phyloP scores from a whole-genome alignment of 2,113 vertebrate species.

The Spilogale gracilis region DNA sequence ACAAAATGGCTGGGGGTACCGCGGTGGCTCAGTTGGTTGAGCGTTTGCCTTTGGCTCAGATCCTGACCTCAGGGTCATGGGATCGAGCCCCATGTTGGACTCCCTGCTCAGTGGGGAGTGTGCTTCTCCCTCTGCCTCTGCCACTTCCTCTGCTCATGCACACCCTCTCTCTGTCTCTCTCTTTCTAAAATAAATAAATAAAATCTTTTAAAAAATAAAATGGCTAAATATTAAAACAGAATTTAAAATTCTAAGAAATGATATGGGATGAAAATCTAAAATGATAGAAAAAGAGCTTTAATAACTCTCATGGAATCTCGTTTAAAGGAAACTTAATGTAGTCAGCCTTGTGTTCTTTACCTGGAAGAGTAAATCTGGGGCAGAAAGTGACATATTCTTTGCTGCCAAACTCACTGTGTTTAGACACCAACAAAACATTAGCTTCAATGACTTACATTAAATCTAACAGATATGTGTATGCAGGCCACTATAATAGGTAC shows the following conservation, averaged over 20 bases:
- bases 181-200: background rate
- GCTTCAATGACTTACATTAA: background rate
- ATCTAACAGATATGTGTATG: background rate
- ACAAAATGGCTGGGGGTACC: background rate
- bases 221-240: slow-evolving; percentile 33
- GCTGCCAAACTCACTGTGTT: background rate
- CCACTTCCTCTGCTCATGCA: background rate
- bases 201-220: background rate
- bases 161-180: background rate
- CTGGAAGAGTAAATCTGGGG: background rate
- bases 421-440: background rate
- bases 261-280: background rate
- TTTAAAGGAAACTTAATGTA: background rate
- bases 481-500: background rate
- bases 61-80: no score
- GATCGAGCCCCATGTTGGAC: background rate
- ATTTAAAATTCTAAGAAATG: slow-evolving; percentile 42
- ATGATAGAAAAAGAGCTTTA: background rate
- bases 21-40: no score
- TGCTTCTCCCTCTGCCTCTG: background rate
- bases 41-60: no score
- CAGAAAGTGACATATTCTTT: background rate
- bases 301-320: background rate
- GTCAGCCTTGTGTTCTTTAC: background rate
- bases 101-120: background rate